Percentiles rank a stretch among this genome's conserved stretches.
Evolutionary conservation across 2,113 vertebrate genomes (phyloP).

Genomic region (Rhinolophus ferrumequinum): DNA sequence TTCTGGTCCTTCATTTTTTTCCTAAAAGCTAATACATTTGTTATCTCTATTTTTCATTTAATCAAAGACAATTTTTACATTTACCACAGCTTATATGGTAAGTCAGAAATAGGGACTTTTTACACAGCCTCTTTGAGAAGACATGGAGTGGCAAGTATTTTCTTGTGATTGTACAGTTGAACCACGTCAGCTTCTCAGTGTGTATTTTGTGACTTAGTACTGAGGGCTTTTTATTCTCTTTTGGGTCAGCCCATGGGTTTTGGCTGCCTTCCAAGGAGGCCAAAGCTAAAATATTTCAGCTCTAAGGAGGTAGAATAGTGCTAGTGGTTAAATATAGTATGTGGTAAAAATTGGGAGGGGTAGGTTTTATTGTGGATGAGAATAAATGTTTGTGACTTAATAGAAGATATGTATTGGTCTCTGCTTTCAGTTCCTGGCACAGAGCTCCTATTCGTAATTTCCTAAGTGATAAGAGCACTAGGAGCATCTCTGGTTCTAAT

Average conservation of each 20-base stretch:
- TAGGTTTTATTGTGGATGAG: background rate
- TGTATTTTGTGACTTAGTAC: slow-evolving; percentile 26
- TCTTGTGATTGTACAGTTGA: background rate
- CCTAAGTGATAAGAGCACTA: background rate
- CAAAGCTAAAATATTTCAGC: slow-evolving; percentile 22
- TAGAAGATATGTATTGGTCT: background rate
- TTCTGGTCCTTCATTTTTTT: background rate
- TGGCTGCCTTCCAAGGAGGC: slow-evolving; percentile 34
- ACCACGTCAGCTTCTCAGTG: background rate
- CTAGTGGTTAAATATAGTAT: background rate
- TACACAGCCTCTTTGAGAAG: background rate
- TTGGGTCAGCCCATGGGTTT: background rate
- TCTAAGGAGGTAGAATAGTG: background rate
- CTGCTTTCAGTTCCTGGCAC: background rate
- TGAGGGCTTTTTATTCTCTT: slow-evolving; percentile 3
- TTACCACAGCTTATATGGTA: slow-evolving; percentile 22
- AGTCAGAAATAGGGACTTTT: background rate
- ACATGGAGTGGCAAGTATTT: background rate
- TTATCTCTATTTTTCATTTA: background rate
- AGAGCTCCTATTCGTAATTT: background rate
- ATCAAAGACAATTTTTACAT: slow-evolving; percentile 7
- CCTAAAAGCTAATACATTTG: background rate
- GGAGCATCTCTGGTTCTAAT: background rate
- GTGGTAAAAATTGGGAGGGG: background rate
- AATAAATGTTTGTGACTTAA: background rate